Percentiles rank a stretch among this genome's conserved stretches.
phyloP scores from a whole-genome alignment of 2,113 vertebrate genomes.

The Psilopogon haemacephalus region DNA sequence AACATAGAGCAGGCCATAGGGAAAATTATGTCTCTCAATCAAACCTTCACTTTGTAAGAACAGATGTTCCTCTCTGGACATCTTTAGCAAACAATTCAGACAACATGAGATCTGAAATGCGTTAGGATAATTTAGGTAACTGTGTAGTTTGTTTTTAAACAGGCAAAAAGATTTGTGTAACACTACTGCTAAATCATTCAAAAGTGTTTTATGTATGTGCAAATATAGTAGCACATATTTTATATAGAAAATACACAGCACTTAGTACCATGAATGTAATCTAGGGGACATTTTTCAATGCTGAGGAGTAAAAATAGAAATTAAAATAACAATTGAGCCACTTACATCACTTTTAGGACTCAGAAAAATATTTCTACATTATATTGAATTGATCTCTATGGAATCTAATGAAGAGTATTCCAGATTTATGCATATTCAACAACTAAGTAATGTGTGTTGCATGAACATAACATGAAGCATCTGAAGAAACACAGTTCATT shows the following conservation, averaged over 20 bases:
- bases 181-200: neutral
- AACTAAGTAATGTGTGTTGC: conserved; percentile 17
- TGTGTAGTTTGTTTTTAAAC: neutral
- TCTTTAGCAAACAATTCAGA: neutral
- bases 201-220: neutral
- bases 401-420: neutral
- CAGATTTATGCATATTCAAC: neutral
- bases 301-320: conserved; percentile 2
- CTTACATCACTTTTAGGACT: neutral
- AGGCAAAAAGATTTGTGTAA: neutral
- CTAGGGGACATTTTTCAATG: neutral
- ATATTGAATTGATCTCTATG: neutral
- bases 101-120: neutral
- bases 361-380: conserved; percentile 10
- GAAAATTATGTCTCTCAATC: neutral
- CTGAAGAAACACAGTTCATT: neutral
- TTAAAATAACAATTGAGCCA: neutral
- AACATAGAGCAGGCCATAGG: neutral
- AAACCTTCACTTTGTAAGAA: neutral
- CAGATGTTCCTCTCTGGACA: neutral
- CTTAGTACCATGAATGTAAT: neutral
- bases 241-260: neutral
- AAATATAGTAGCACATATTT: neutral
- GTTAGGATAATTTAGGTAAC: conserved; percentile 7
- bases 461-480: neutral